Base-by-base conservation (phyloP, 1,140 invertebrate genomes). In the Spodoptera frugiperda region DNA sequence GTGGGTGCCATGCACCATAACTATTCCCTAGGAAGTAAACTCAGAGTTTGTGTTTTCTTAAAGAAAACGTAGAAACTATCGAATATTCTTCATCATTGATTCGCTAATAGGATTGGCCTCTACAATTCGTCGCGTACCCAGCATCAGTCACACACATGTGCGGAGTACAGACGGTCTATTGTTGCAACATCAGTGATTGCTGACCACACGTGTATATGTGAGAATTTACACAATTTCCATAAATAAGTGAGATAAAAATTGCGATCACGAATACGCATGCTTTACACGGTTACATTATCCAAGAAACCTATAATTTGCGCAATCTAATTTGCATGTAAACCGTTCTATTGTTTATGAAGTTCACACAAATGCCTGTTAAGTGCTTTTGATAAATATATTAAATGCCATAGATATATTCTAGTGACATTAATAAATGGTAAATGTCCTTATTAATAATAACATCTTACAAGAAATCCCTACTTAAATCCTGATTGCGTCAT, bases 301-400 rank as follows among this genome's bases (percentile, higher is more conserved):
- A 25, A 21, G 68, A 54, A 11, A 53, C 6, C 33, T 39, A 39
- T 71, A 70, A 75, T 83, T 63, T 48, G 39, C 59, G 72, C 63
- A 76, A 82, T 82, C 51, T 72, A 78, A 87, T 83, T 87, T 81
- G 70, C 82, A 87, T 84, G 84, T 49, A 79, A 81, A 84, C 77
- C 75, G 59, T 59, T 61, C 77, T 70, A 87, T 84, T 87, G 80
- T 82, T 77, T 80, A 73, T 70, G 44, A 12, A 51, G 21, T 68
- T 68, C 15, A 67, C 25, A 49, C 39, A 67, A 67, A 44, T 39
- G 25, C 12, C 17, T 65, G 49, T 49, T 49, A 63, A 63, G 33
- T 19, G 59, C 30, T 63, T 63, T 63, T 12, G 33, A 39, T 63
- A 39, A 17, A 33, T 17, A 39, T 39, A 61, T 17, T 39, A 33